phyloP scores from a whole-genome alignment of 2,113 vertebrate species.

The Antigone vipio region DNA sequence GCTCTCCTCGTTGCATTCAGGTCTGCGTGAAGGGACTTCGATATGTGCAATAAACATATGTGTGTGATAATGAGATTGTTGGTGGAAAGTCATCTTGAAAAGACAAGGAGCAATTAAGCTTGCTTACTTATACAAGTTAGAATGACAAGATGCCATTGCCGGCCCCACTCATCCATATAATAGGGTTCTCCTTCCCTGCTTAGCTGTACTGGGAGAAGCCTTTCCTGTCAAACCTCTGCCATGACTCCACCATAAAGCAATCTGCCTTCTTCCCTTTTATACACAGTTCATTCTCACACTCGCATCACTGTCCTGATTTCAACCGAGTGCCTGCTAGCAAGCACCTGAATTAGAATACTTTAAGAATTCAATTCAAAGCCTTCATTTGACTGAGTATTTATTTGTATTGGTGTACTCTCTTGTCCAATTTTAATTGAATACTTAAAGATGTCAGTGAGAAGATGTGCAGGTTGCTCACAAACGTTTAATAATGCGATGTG shows the following conservation, averaged over 20 bases:
- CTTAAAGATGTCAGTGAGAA: not conserved
- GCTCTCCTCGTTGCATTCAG: not conserved
- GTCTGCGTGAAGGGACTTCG: constrained; percentile 11
- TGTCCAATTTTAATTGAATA: constrained; percentile 11
- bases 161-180: constrained; percentile 62
- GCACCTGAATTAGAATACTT: constrained; percentile 27
- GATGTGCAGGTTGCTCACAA: not conserved
- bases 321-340: constrained; percentile 6
- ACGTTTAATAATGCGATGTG: not conserved
- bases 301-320: constrained; percentile 20
- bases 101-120: constrained; percentile 73
- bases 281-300: constrained; percentile 30
- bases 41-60: constrained; percentile 50
- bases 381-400: not conserved
- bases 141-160: constrained; percentile 63
- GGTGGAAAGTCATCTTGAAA: constrained; percentile 66
- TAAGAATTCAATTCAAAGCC: not conserved
- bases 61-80: constrained; percentile 70
- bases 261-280: constrained; percentile 20
- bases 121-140: constrained; percentile 67
- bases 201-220: constrained; percentile 21
- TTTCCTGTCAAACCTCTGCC: constrained; percentile 60
- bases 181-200: constrained; percentile 60
- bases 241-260: constrained; percentile 48
- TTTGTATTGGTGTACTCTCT: not conserved